Percentiles rank a stretch among this genome's conserved stretches.
phyloP scores from a whole-genome alignment of 2,888 invertebrate genomes.

The Megastigmus dorsalis region DNA sequence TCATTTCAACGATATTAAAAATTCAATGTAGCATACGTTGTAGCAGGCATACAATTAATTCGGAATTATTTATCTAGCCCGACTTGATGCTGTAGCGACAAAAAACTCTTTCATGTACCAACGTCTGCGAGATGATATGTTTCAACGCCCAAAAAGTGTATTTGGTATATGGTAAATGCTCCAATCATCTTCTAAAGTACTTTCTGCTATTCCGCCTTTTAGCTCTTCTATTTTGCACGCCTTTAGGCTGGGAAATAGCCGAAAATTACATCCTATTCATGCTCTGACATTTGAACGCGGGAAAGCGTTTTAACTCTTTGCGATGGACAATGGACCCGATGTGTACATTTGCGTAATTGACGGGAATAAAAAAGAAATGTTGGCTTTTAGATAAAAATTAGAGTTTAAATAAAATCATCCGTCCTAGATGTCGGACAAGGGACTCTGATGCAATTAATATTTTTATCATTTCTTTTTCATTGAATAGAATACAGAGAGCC shows the following conservation, averaged over 20 bases:
- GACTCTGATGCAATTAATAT: no score
- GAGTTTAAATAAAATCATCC: slow-evolving; percentile 14
- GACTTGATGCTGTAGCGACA: not conserved
- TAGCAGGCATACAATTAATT: no score
- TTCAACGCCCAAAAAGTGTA: slow-evolving; percentile 1
- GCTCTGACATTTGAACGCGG: slow-evolving; percentile 34
- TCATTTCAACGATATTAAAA: no score
- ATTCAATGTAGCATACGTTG: no score
- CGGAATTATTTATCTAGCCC: not conserved
- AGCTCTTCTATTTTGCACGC: slow-evolving; percentile 43
- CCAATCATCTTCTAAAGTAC: slow-evolving; percentile 37
- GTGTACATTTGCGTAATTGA: slow-evolving; percentile 41
- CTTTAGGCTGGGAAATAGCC: slow-evolving; percentile 29
- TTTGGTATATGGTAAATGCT: slow-evolving; percentile 26
- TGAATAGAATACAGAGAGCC: no score
- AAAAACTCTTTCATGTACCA: not conserved
- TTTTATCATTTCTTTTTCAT: no score
- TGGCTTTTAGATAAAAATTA: slow-evolving; percentile 3
- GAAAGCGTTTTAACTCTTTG: slow-evolving; percentile 42
- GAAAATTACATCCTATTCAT: slow-evolving; percentile 52
- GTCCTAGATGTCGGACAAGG: no score
- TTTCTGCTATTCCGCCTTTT: slow-evolving; percentile 21
- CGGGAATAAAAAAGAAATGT: slow-evolving; percentile 13
- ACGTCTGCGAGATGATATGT: not conserved
- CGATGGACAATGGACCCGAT: slow-evolving; percentile 29